Conservation (phyloP, 2,113 vertebrate genomes). For the Anguilla rostrata region DNA sequence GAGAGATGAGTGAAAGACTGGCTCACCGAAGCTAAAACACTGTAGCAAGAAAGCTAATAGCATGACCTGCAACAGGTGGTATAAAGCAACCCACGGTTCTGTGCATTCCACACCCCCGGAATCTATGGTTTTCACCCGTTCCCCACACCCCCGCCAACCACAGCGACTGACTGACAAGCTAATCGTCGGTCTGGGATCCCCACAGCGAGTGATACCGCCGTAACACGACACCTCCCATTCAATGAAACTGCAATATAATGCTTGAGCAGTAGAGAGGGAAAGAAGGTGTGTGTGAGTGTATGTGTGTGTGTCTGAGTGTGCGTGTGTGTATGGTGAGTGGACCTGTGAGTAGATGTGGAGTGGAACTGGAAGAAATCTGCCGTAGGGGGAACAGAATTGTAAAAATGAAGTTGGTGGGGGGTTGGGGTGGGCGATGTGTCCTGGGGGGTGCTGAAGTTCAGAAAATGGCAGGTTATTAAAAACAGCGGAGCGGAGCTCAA, state of each 20-base stretch:
- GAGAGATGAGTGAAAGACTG: conserved; percentile 35
- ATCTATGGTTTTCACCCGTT: conserved; percentile 89
- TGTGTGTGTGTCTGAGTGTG: conserved; percentile 58
- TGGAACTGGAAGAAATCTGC: conserved; percentile 91
- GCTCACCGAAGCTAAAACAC: conserved; percentile 74
- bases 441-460: conserved; percentile 80
- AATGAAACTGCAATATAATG: conserved; percentile 96
- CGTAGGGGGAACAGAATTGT: conserved; percentile 75
- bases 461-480: conserved; percentile 92
- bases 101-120: conserved; percentile 85
- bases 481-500: conserved; percentile 89
- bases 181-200: conserved; percentile 89
- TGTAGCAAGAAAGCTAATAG: conserved; percentile 93
- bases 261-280: conserved; percentile 83
- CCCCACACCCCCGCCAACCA: conserved; percentile 72
- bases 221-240: conserved; percentile 95
- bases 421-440: conserved; percentile 79
- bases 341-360: conserved; percentile 72
- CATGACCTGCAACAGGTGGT: conserved; percentile 96
- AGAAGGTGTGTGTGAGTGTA: conserved; percentile 40
- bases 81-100: conserved; percentile 72
- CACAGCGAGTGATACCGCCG: conserved; percentile 92
- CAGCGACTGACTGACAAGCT: conserved; percentile 96
- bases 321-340: neutral
- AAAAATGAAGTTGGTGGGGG: conserved; percentile 70